phyloP scores from a whole-genome alignment of 2,888 invertebrate species.

The Ctenicera cuprea region DNA sequence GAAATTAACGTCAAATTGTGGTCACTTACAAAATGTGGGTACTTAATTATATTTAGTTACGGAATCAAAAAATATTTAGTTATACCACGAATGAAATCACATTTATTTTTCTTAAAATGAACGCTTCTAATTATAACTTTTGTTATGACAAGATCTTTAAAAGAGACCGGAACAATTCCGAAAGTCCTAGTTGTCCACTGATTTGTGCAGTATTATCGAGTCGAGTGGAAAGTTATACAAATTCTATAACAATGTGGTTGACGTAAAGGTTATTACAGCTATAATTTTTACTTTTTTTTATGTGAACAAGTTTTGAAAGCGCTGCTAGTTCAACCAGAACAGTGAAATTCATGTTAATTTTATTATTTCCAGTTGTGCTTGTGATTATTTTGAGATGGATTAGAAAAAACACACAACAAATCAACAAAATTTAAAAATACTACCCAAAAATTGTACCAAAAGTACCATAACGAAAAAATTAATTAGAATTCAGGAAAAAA shows the following conservation, averaged over 20 bases:
- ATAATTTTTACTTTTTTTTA: constrained; percentile 8
- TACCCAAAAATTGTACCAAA: too few species aligned
- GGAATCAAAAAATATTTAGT: not conserved
- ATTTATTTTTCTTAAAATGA: not conserved
- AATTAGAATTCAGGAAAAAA: too few species aligned
- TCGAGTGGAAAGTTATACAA: not conserved
- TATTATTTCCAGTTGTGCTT: too few species aligned
- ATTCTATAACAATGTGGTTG: constrained; percentile 7
- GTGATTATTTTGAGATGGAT: too few species aligned
- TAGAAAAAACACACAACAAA: too few species aligned
- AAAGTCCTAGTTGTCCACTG: constrained; percentile 19
- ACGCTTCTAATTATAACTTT: not conserved
- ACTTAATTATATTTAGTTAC: not conserved
- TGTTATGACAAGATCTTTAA: not conserved
- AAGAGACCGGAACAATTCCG: constrained; percentile 20
- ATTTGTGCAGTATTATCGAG: not conserved
- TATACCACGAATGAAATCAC: not conserved
- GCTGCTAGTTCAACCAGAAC: not conserved
- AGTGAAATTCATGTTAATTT: too few species aligned
- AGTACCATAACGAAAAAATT: too few species aligned
- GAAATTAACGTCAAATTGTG: not conserved
- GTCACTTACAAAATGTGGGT: not conserved
- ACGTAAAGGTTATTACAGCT: constrained; percentile 2
- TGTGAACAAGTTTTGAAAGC: not conserved
- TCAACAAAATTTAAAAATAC: too few species aligned